phyloP scores from a whole-genome alignment of 1,140 invertebrate genomes.

The Amyelois transitella region DNA sequence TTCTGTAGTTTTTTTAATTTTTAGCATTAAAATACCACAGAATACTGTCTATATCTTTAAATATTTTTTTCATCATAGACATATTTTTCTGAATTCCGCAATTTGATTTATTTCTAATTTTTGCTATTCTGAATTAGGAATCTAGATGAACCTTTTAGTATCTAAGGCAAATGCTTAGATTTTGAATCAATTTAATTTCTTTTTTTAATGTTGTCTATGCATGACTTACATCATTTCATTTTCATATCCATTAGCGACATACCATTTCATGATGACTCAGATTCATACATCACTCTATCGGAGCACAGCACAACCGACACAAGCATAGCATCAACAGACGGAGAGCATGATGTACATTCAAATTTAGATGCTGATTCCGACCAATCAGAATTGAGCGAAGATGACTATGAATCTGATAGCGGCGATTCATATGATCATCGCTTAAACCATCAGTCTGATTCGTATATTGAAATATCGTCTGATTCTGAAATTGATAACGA shows the following conservation, averaged over 20 bases:
- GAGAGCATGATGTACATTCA: neutral
- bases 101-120: too few relatives aligned
- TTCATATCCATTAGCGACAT: neutral
- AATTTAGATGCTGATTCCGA: constrained; percentile 1
- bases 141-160: too few relatives aligned
- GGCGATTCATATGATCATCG: neutral
- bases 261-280: constrained; percentile 7
- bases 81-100: too few relatives aligned
- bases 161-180: too few relatives aligned
- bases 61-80: too few relatives aligned
- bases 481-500: constrained; percentile 19
- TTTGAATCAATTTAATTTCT: too few relatives aligned
- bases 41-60: too few relatives aligned
- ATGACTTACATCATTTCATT: neutral
- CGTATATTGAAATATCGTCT: neutral
- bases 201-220: too few relatives aligned
- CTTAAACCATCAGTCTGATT: too few relatives aligned
- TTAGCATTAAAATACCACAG: too few relatives aligned
- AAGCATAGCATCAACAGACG: constrained; percentile 16
- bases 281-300: constrained; percentile 38
- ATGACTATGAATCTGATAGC: neutral
- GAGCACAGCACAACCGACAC: constrained; percentile 45
- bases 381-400: neutral
- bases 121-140: too few relatives aligned
- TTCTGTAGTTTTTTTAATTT: too few relatives aligned